These are phyloP conservation scores for Orchesellides sinensis DNA, from an alignment of 2,888 invertebrate species.

Conservation along the genomic window DNA sequence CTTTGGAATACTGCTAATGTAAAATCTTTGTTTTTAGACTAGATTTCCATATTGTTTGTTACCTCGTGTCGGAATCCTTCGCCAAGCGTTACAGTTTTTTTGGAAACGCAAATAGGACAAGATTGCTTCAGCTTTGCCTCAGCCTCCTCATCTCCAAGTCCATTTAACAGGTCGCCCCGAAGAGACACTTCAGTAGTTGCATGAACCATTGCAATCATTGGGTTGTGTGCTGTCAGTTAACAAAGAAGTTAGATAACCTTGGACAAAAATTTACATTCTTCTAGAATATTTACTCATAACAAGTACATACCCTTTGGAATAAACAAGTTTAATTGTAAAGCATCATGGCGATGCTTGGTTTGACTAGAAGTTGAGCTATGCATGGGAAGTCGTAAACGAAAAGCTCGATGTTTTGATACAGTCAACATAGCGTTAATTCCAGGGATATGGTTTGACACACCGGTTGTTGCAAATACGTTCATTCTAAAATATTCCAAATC, in stretches of 20 bases:
- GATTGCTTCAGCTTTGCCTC: slow-evolving; percentile 57
- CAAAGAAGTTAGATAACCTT: background rate
- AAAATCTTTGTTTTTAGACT: too few relatives aligned
- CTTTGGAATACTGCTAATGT: too few relatives aligned
- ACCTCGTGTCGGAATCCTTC: slow-evolving; percentile 68
- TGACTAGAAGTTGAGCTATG: slow-evolving; percentile 44
- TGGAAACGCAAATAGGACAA: slow-evolving; percentile 76
- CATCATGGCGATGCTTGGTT: slow-evolving; percentile 13
- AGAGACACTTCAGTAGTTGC: slow-evolving; percentile 67
- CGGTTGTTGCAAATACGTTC: slow-evolving; percentile 69
- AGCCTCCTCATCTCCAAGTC: slow-evolving; percentile 58
- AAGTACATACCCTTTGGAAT: slow-evolving; percentile 21
- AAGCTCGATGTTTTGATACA: slow-evolving; percentile 57
- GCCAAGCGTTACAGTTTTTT: slow-evolving; percentile 77
- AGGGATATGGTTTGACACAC: slow-evolving; percentile 71
- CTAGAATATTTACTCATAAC: too few relatives aligned
- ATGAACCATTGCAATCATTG: slow-evolving; percentile 61
- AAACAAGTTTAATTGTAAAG: slow-evolving; percentile 22
- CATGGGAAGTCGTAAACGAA: slow-evolving; percentile 54
- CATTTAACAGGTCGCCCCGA: slow-evolving; percentile 55
- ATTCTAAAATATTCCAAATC: slow-evolving; percentile 35
- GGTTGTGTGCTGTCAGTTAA: slow-evolving; percentile 56
- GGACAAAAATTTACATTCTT: too few relatives aligned
- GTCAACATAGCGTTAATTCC: slow-evolving; percentile 67
- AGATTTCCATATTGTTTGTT: slow-evolving; percentile 2